A percentile compares a stretch with the other conserved stretches of the same genome.
These are phyloP conservation scores for Xenopus tropicalis DNA, from an alignment of 2,113 vertebrate genomes.

Conservation along the genomic window DNA sequence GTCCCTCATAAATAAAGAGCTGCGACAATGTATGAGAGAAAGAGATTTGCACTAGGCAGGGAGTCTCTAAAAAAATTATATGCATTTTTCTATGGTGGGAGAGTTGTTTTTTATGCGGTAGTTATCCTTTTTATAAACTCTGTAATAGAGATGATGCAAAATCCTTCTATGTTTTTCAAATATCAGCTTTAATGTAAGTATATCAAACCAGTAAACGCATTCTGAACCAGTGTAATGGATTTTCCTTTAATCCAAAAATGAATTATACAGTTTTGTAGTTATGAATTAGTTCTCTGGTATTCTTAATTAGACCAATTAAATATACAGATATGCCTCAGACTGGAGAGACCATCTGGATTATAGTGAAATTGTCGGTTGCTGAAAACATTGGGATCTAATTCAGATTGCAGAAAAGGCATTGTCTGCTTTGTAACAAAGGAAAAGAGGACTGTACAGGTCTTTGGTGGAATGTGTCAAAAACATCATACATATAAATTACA, in stretches of 20 bases:
- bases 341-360: slow-evolving; percentile 42
- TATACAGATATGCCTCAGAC: background rate
- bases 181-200: background rate
- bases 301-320: slow-evolving; percentile 32
- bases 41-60: too few species aligned
- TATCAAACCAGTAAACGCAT: background rate
- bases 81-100: too few species aligned
- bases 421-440: slow-evolving; percentile 15
- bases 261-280: slow-evolving; percentile 9
- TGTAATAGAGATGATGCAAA: background rate
- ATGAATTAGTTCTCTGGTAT: slow-evolving; percentile 15
- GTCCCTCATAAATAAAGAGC: too few species aligned
- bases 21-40: too few species aligned
- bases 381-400: slow-evolving; percentile 22
- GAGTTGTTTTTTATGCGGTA: background rate
- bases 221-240: background rate
- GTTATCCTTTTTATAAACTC: background rate
- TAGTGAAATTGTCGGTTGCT: slow-evolving; percentile 16
- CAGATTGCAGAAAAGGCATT: slow-evolving; percentile 1
- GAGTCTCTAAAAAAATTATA: too few species aligned
- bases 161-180: background rate
- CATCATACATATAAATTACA: background rate
- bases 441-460: slow-evolving; percentile 26
- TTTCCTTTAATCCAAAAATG: slow-evolving; percentile 10
- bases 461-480: slow-evolving; percentile 30